Evolutionary conservation across 2,888 invertebrate genomes (phyloP).

Genomic region (Acrobasis repandana): DNA sequence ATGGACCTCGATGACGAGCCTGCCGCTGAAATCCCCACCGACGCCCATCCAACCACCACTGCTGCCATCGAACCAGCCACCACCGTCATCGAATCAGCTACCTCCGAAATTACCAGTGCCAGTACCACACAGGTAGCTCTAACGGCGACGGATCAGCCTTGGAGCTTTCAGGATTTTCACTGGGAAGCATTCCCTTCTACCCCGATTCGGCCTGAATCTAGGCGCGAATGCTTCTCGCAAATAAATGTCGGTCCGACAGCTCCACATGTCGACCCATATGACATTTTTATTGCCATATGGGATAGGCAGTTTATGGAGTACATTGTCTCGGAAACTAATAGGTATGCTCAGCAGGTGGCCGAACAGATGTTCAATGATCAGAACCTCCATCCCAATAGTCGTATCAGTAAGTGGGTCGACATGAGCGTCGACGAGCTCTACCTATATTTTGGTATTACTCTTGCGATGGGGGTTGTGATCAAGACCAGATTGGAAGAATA

Average conservation of each 20-base stretch:
- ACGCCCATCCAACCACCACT: too few species aligned
- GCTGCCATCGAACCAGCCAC: too few species aligned
- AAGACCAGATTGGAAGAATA: background rate
- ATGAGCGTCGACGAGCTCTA: background rate
- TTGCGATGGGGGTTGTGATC: background rate
- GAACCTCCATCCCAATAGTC: background rate
- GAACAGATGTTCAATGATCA: background rate
- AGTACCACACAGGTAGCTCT: background rate
- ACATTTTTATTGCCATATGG: background rate
- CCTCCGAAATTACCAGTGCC: background rate
- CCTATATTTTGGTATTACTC: background rate
- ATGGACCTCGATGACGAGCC: too few species aligned
- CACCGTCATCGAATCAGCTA: too few species aligned
- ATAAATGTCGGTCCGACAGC: background rate
- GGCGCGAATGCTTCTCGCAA: background rate
- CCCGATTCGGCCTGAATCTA: background rate
- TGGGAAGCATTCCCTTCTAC: background rate
- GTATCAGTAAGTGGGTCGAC: background rate
- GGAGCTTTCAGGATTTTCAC: background rate
- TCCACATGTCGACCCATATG: background rate
- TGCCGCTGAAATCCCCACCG: too few species aligned
- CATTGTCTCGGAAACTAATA: background rate
- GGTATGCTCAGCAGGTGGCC: background rate
- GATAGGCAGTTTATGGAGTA: constrained; percentile 1
- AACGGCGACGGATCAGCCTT: background rate